phyloP scores from a whole-genome alignment of 1,140 invertebrate genomes.

The Drosophila navojoa region DNA sequence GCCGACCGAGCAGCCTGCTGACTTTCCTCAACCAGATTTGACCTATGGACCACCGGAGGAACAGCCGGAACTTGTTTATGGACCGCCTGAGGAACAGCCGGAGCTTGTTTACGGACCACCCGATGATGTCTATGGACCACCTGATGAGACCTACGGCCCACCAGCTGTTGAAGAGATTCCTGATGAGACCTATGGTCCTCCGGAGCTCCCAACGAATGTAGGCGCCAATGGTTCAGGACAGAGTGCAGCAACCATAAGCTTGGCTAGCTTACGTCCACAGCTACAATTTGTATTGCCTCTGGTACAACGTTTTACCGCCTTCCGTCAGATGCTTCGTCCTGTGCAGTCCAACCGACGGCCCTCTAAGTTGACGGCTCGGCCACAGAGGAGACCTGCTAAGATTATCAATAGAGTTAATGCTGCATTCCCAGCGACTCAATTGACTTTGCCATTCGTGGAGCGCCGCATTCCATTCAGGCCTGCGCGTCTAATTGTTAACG shows the following conservation, averaged over 20 bases:
- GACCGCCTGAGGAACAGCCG: constrained; percentile 47
- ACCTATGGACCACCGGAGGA: constrained; percentile 61
- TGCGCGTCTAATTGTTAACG: constrained; percentile 55
- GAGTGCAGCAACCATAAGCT: constrained; percentile 53
- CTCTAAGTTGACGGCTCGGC: constrained; percentile 46
- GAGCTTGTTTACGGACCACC: constrained; percentile 46
- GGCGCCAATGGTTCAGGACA: constrained; percentile 19
- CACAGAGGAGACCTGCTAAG: constrained; percentile 42
- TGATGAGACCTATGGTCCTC: constrained; percentile 30
- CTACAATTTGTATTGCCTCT: constrained; percentile 57
- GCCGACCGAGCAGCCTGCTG: constrained; percentile 61
- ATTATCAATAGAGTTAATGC: constrained; percentile 42
- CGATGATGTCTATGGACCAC: constrained; percentile 16
- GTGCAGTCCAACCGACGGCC: constrained; percentile 48
- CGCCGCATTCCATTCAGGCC: constrained; percentile 64
- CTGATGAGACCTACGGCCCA: constrained; percentile 20
- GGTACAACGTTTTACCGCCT: constrained; percentile 57
- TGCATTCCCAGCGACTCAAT: constrained; percentile 52
- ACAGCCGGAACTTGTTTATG: constrained; percentile 34
- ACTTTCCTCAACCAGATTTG: constrained; percentile 51
- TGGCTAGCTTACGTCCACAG: constrained; percentile 62
- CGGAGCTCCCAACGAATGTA: constrained; percentile 28
- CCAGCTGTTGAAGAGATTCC: constrained; percentile 18
- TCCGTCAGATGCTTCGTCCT: constrained; percentile 45
- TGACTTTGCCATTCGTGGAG: constrained; percentile 62